Percentiles rank a stretch among this genome's conserved stretches.
Evolutionary conservation across 2,113 vertebrate species (phyloP).

Genomic region (Dendropsophus ebraccatus): DNA sequence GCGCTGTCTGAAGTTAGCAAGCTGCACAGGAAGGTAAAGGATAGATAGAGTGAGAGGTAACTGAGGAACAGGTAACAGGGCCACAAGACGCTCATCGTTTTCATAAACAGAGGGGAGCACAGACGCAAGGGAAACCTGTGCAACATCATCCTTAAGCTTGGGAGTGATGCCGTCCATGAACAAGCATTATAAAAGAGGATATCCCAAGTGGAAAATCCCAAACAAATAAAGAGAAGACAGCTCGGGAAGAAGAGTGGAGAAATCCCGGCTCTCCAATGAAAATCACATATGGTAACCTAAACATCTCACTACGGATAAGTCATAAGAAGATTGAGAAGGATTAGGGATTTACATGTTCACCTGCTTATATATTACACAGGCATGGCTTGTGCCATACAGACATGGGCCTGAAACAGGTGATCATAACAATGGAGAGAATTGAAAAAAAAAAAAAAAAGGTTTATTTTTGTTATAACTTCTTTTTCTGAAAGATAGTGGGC

Average conservation of each 20-base stretch:
- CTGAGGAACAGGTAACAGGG: constrained; percentile 74
- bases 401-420: not conserved
- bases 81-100: constrained; percentile 68
- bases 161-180: not conserved
- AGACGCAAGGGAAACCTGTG: not conserved
- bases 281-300: not conserved
- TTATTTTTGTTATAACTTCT: too few relatives aligned
- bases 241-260: not conserved
- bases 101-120: constrained; percentile 48
- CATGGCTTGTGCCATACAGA: not conserved
- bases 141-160: not conserved
- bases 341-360: constrained; percentile 40
- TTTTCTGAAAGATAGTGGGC: too few relatives aligned
- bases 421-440: too few relatives aligned
- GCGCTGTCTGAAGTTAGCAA: constrained; percentile 78
- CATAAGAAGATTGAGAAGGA: constrained; percentile 51
- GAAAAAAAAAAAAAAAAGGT: too few relatives aligned
- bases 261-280: not conserved
- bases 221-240: not conserved
- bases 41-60: constrained; percentile 76
- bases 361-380: constrained; percentile 14
- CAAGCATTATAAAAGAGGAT: constrained; percentile 5
- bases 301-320: not conserved
- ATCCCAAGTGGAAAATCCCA: constrained; percentile 37
- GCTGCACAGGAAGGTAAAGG: constrained; percentile 75